Evolutionary conservation across 2,797 vertebrate species (phyloP).

Genomic region (Gadopsis marmoratus): DNA sequence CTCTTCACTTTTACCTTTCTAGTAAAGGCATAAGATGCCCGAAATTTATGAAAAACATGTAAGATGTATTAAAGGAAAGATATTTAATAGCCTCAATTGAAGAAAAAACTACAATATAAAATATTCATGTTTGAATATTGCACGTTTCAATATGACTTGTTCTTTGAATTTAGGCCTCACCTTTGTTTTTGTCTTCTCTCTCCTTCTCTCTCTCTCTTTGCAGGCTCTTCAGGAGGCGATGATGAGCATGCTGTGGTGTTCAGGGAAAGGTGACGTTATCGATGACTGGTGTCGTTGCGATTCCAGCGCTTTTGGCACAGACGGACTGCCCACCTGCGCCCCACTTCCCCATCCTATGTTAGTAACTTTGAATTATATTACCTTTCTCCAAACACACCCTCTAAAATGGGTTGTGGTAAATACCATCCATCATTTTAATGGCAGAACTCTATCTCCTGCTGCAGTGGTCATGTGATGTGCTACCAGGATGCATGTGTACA

Average conservation of each 20-base stretch:
- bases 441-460: slow-evolving; percentile 35
- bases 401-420: slow-evolving; percentile 26
- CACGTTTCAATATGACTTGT: background rate
- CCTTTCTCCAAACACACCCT: slow-evolving; percentile 29
- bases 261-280: slow-evolving; percentile 95
- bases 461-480: background rate
- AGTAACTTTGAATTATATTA: slow-evolving; percentile 62
- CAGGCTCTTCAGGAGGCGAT: slow-evolving; percentile 96
- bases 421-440: slow-evolving; percentile 53
- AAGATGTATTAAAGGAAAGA: background rate
- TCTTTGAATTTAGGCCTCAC: background rate
- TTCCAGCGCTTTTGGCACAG: slow-evolving; percentile 93
- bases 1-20: background rate
- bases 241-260: slow-evolving; percentile 99
- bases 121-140: background rate
- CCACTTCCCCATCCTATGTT: slow-evolving; percentile 95
- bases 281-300: slow-evolving; percentile 99
- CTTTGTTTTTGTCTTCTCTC: background rate
- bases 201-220: background rate
- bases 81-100: background rate
- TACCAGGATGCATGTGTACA: background rate
- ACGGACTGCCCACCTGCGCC: slow-evolving; percentile 95
- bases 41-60: background rate
- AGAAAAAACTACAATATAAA: background rate
- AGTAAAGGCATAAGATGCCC: background rate